A percentile compares a stretch with the other conserved stretches of the same genome.
Evolutionary conservation across 1,140 invertebrate species (phyloP).

Genomic region (Lineus longissimus): DNA sequence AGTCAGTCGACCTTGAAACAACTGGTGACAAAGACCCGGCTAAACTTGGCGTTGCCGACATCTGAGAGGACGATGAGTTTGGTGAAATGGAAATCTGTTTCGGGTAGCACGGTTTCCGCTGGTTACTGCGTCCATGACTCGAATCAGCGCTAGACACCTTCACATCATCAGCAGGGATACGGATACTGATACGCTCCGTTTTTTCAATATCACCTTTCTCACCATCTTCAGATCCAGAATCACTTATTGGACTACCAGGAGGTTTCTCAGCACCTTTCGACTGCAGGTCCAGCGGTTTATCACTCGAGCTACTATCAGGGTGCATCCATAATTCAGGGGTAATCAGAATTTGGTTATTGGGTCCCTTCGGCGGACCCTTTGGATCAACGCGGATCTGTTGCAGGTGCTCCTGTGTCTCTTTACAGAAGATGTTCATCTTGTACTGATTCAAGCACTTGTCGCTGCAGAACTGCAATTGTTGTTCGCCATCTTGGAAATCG

Average conservation of each 20-base stretch:
- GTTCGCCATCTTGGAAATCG: conserved; percentile 67
- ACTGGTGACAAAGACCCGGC: too few relatives aligned
- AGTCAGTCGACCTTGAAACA: neutral
- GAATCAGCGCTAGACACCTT: neutral
- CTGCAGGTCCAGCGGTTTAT: neutral
- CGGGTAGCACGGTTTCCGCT: neutral
- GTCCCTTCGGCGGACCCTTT: conserved; percentile 36
- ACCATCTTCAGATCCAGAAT: neutral
- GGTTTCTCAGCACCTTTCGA: neutral
- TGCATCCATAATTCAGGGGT: conserved; percentile 77
- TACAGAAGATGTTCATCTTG: conserved; percentile 93
- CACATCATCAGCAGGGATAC: neutral
- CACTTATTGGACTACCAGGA: neutral
- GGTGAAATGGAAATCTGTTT: conserved; percentile 3
- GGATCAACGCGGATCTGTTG: conserved; percentile 60
- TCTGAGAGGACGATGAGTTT: neutral
- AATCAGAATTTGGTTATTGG: conserved; percentile 60
- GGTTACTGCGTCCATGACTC: neutral
- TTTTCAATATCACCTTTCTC: neutral
- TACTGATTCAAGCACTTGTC: conserved; percentile 92
- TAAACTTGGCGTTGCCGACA: neutral
- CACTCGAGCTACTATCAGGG: conserved; percentile 50
- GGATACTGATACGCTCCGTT: conserved; percentile 49
- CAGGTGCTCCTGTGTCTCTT: conserved; percentile 82
- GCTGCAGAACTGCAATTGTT: conserved; percentile 62